Base-by-base conservation (phyloP, 1,140 invertebrate species). In the Drosophila sturtevanti region DNA sequence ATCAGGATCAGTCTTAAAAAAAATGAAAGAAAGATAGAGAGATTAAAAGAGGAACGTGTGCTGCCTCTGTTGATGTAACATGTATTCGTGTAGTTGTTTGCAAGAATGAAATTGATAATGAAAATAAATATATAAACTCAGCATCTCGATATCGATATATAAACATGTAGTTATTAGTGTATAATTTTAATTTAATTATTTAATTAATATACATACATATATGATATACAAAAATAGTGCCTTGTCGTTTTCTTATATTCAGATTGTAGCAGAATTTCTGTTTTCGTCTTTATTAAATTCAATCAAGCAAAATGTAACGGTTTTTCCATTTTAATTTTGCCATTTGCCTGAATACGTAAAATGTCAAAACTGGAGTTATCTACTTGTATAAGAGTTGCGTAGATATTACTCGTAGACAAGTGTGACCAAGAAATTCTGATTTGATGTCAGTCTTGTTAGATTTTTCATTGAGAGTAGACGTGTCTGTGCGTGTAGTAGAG, bases 151-250 rank as follows among this genome's bases (percentile, higher is more conserved):
- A 85, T 85, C 72, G 80, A 84, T 84, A 86, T 86, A 87, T 87
- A 81, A 69, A 80, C 86, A 66, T 89, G 84, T 87, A 87, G 85
- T 84, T 89, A 84, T 81, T 87, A 87, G 82, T 77, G 76, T 89
- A 89, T 87, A 89, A 86, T 86, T 81, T 86, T 87, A 89, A 87
- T 87, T 87, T 87, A 87, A 87, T 89, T 89, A 87, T 87, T 87
- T 87, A 89, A 87, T 74, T 87, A 89, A 87, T 89, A 89, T 89
- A 84, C 79, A 87, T 82, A 86, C 67, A 87, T 79, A 87, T 89
- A 87, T 89, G 69, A 89, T 82, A 87, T 79, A 84, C 48, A 69
- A 84, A 37, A 44, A 7, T 51, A 48, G 4, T 0, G 48, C 71
- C 16, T 65, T 51, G 12, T 31, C 21, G 31, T 51, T 51, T 54